Evolutionary conservation across 2,113 vertebrate species (phyloP), one percentile per base, ranked within the genome.

Genomic region (Thalassoma bifasciatum): DNA sequence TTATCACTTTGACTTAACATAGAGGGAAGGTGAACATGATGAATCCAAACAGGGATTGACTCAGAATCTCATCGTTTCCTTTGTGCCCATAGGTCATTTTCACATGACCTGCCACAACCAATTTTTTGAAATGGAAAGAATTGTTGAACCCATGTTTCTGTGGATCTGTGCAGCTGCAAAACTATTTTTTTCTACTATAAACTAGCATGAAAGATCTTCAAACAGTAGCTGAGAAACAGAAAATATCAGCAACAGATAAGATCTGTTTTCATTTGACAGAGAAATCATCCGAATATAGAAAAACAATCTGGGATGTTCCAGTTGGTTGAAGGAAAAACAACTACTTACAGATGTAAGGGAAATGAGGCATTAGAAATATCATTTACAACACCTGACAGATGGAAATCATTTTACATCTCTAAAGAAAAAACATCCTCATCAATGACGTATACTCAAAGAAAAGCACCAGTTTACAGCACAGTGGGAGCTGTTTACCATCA

Each of bases 401-500:
- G 17, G n/a, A 72, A 38, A 60, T 52, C 44, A 30, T 23, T 23
- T 22, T 59, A 22, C 21, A 26, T 51, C 11, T 52, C 21, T 23
- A 10, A 13, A 59, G 19, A 19, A 57, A 26, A 30, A 40, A 60
- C n/a, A 17, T 36, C 42, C 2, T 36, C 19, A 2, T 17, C 13
- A 24, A 16, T 49, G 49, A 66, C 60, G 46, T 13, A 60, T 12
- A 26, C 2, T 22, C 16, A 17, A 21, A 3, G 1, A 24, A n/a
- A 59, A 6, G 3, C 30, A 30, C 53, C 72, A 50, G 47, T 38
- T 46, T 34, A 37, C 21, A 47, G 16, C 16, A 30, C 8, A 65
- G 49, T 46, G 4, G 34, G 26, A 13, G 53, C 21, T 1, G 69
- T 83, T 62, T 57, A 4, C 44, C 14, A 40, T 47, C 47, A 68